Evolutionary conservation across 2,113 vertebrate species (phyloP).

Genomic region (Callospermophilus lateralis): DNA sequence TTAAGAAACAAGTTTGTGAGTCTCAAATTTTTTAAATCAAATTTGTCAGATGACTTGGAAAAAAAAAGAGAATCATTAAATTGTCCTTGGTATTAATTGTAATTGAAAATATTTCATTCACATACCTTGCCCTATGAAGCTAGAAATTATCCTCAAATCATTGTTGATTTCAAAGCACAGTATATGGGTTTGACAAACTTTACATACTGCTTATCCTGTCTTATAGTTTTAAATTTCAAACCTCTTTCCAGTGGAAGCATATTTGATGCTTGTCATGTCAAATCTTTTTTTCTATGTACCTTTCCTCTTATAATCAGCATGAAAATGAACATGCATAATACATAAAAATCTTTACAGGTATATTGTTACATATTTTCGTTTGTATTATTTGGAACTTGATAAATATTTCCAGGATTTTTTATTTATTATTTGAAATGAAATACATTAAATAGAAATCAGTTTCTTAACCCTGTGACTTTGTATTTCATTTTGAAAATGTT

Average conservation of each 20-base stretch:
- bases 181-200: not conserved
- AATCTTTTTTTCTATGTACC: conserved; percentile 23
- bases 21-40: conserved; percentile 58
- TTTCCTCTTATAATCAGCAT: conserved; percentile 56
- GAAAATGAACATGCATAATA: conserved; percentile 69
- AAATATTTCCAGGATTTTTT: conserved; percentile 76
- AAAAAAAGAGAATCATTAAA: conserved; percentile 58
- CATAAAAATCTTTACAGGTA: conserved; percentile 46
- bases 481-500: conserved; percentile 81
- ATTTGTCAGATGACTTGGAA: conserved; percentile 55
- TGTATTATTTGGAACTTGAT: conserved; percentile 72
- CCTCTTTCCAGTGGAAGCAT: conserved; percentile 17
- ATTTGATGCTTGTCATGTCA: not conserved
- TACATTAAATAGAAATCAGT: conserved; percentile 76
- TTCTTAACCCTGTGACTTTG: conserved; percentile 73
- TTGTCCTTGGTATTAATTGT: conserved; percentile 68
- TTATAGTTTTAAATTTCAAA: conserved; percentile 51
- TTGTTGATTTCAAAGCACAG: conserved; percentile 59
- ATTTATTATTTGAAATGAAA: conserved; percentile 79
- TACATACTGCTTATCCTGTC: not conserved
- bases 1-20: conserved; percentile 38
- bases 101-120: conserved; percentile 74
- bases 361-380: conserved; percentile 52
- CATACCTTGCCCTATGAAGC: conserved; percentile 49
- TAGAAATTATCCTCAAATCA: conserved; percentile 50